Percentiles rank a stretch among this genome's conserved stretches.
phyloP scores from a whole-genome alignment of 1,140 invertebrate genomes.

The Heliconius eleuchia region DNA sequence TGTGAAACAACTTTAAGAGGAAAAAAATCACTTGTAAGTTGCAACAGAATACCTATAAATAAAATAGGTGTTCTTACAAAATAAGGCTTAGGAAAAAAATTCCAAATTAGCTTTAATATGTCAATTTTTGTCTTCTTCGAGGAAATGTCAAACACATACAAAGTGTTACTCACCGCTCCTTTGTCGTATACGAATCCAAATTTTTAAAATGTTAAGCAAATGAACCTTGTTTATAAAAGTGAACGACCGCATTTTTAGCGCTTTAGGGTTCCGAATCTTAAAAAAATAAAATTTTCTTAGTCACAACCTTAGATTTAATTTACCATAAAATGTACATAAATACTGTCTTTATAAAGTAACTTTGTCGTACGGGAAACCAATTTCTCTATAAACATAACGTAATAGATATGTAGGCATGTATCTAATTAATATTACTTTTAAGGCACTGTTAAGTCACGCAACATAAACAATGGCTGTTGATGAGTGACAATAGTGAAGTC shows the following conservation, averaged over 20 bases:
- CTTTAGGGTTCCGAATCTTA: not conserved
- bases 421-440: slow-evolving; percentile 64
- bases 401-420: slow-evolving; percentile 18
- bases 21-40: too few relatives aligned
- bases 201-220: slow-evolving; percentile 1
- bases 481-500: slow-evolving; percentile 58
- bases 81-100: not conserved
- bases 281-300: not conserved
- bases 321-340: too few relatives aligned
- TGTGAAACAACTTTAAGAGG: too few relatives aligned
- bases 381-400: not conserved
- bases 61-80: not conserved
- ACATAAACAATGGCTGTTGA: slow-evolving; percentile 56
- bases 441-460: slow-evolving; percentile 59
- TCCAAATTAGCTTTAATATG: slow-evolving; percentile 10
- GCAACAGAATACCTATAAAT: too few relatives aligned
- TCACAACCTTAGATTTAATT: not conserved
- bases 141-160: slow-evolving; percentile 28
- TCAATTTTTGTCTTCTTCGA: slow-evolving; percentile 23
- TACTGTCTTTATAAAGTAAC: too few relatives aligned
- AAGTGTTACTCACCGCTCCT: slow-evolving; percentile 30
- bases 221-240: slow-evolving; percentile 5
- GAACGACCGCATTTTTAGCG: slow-evolving; percentile 4
- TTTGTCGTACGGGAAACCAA: not conserved
- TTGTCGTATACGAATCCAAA: slow-evolving; percentile 22